Evolutionary conservation across 1,140 invertebrate species (phyloP).

Genomic region (Lepidurus couesii): DNA sequence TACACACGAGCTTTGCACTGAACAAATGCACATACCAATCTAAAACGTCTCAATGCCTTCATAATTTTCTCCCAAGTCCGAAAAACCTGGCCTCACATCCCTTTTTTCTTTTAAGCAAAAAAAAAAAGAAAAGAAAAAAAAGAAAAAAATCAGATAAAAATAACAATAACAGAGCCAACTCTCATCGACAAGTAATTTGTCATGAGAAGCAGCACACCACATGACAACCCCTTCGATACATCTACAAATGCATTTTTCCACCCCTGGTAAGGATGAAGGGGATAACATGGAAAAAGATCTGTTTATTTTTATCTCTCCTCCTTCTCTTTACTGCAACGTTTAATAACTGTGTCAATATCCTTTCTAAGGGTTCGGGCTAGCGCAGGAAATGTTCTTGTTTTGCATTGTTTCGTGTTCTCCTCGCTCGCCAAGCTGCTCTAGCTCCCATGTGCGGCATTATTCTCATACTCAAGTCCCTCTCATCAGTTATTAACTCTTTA

Average conservation of each 20-base stretch:
- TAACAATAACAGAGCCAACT: background rate
- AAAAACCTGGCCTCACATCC: no score
- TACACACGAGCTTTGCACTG: background rate
- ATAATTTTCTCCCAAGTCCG: background rate
- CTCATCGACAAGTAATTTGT: constrained; percentile 4
- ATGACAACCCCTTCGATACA: constrained; percentile 3
- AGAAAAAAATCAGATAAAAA: background rate
- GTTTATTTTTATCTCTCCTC: background rate
- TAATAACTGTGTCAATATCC: constrained; percentile 9
- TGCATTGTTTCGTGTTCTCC: background rate
- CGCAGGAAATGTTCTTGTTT: background rate
- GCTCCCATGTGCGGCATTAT: constrained; percentile 3
- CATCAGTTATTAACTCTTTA: constrained; percentile 22
- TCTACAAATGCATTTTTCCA: background rate
- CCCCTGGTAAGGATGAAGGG: no score
- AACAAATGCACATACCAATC: background rate
- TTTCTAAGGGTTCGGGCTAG: background rate
- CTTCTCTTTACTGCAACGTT: background rate
- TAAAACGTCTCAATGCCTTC: no score
- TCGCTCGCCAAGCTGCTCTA: background rate
- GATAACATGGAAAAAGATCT: no score
- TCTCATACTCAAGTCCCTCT: background rate
- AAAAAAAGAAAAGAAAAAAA: background rate
- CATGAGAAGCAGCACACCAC: background rate
- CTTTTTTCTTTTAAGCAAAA: background rate